Conservation (phyloP, 2,888 invertebrate species). For the Incurvaria masculella region DNA sequence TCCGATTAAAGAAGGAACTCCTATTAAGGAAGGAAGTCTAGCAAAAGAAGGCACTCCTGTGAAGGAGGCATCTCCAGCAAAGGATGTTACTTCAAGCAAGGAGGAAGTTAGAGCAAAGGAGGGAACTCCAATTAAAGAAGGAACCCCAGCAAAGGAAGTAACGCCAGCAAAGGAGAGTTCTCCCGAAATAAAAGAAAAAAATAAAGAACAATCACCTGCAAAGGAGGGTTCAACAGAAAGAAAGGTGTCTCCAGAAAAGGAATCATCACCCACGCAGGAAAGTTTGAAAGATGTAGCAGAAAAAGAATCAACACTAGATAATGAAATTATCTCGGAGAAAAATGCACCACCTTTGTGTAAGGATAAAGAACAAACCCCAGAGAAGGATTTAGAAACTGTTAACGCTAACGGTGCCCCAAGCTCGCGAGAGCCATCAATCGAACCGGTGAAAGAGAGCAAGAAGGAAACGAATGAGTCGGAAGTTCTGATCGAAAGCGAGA, state of each 20-base stretch:
- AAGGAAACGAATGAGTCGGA: conserved; percentile 36
- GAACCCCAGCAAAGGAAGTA: conserved; percentile 19
- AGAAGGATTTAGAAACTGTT: conserved; percentile 26
- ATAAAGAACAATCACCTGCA: conserved; percentile 29
- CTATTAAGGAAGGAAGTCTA: conserved; percentile 14
- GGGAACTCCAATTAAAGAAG: conserved; percentile 11
- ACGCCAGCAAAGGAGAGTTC: conserved; percentile 24
- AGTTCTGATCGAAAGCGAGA: conserved; percentile 43
- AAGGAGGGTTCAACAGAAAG: conserved; percentile 21
- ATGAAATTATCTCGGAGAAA: conserved; percentile 25
- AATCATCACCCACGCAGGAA: conserved; percentile 24
- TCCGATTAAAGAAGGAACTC: conserved; percentile 9
- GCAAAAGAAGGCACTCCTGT: conserved; percentile 6
- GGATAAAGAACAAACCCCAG: conserved; percentile 16
- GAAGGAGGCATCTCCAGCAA: conserved; percentile 13
- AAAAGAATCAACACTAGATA: conserved; percentile 17
- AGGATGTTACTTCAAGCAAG: conserved; percentile 22
- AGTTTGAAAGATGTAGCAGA: conserved; percentile 11
- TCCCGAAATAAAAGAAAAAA: conserved; percentile 24
- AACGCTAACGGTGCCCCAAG: conserved; percentile 43
- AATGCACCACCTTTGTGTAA: neutral
- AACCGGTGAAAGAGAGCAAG: conserved; percentile 29
- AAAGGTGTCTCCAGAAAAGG: conserved; percentile 23
- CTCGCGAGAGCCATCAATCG: conserved; percentile 43
- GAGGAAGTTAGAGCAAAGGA: conserved; percentile 20